Base-by-base conservation (phyloP, 2,113 vertebrate genomes). In the Eublepharis macularius region DNA sequence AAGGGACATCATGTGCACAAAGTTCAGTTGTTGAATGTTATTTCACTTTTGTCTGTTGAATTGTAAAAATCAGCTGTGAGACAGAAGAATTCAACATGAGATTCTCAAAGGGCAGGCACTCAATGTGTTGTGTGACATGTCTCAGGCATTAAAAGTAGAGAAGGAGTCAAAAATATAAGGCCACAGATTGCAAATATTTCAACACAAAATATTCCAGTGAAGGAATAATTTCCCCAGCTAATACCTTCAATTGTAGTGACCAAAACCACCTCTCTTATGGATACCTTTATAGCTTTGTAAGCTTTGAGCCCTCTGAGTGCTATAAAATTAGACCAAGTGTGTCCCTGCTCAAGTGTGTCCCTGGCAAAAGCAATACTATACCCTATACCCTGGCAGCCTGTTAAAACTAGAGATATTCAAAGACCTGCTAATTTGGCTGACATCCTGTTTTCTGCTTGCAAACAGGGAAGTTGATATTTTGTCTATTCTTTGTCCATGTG, bases 1-100 rank as follows among this genome's bases (percentile, higher is more conserved):
- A 36, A 0, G 9, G 34, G 13, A 0, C 1, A 13, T 0, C 11
- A 43, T 2, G 74, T 4, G 3, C 10, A 60, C 45, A 60, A 60
- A 83, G 43, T 8, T 51, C 43, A 4, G 9, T 21, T 41, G n/a
- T 2, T 73, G 36, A 41, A 72, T 60, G 57, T 10, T 73, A 19
- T 75, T 36, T 76, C 12, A 65, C 45, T n/a, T 77, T 36, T 51
- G 9, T 36, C 21, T 76, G 6, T 77, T 74, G 43, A 34, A 65
- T 14, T 79, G 24, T 6, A 79, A 60, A 63, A 16, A 63, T 34
- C 16, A 65, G 8, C 13, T 60, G 57, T n/a, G 32, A 45, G 70
- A 4, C 26, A 26, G 43, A 45, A 83, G 57, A 83, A 49, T 65
- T 29, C 57, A 66, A 26, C 43, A 76, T 39, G 49, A 21, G 63